These are phyloP conservation scores for Paramisgurnus dabryanus DNA, from an alignment of 2,113 vertebrate species.

Conservation along the genomic window DNA sequence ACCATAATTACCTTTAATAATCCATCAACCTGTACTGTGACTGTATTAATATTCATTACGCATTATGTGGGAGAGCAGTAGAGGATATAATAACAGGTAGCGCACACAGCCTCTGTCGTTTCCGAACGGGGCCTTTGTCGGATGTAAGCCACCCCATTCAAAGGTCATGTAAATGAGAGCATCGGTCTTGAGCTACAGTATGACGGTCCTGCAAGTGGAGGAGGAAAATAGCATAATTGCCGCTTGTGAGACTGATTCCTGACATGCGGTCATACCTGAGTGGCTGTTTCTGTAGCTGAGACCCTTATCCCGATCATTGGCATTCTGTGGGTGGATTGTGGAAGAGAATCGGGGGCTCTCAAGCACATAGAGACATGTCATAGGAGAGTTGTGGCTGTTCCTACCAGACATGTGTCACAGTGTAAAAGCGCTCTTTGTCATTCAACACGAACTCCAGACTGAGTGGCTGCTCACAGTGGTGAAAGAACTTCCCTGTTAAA, in stretches of 20 bases:
- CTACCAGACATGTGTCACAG: constrained; percentile 70
- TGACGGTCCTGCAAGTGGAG: constrained; percentile 31
- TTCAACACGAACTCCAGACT: constrained; percentile 24
- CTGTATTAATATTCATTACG: constrained; percentile 70
- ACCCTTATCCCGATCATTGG: constrained; percentile 66
- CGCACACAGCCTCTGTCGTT: constrained; percentile 58
- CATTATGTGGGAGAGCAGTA: constrained; percentile 65
- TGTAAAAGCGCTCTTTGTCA: constrained; percentile 34
- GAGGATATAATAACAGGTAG: constrained; percentile 70
- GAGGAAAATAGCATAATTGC: constrained; percentile 65
- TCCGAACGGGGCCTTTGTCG: background rate
- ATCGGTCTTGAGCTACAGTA: constrained; percentile 6
- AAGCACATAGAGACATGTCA: constrained; percentile 66
- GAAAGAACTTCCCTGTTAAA: constrained; percentile 43
- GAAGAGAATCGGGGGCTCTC: constrained; percentile 65
- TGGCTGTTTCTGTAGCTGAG: constrained; percentile 55
- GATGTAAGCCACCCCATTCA: constrained; percentile 26
- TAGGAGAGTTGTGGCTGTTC: constrained; percentile 51
- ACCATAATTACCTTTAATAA: constrained; percentile 51
- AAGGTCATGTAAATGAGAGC: constrained; percentile 46
- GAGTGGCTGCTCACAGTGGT: constrained; percentile 48
- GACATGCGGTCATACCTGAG: constrained; percentile 74
- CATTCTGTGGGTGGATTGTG: constrained; percentile 68
- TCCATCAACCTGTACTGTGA: constrained; percentile 61
- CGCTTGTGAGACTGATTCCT: constrained; percentile 64